Evolutionary conservation across 2,888 invertebrate species (phyloP).

Genomic region (Drosophila anomalata): DNA sequence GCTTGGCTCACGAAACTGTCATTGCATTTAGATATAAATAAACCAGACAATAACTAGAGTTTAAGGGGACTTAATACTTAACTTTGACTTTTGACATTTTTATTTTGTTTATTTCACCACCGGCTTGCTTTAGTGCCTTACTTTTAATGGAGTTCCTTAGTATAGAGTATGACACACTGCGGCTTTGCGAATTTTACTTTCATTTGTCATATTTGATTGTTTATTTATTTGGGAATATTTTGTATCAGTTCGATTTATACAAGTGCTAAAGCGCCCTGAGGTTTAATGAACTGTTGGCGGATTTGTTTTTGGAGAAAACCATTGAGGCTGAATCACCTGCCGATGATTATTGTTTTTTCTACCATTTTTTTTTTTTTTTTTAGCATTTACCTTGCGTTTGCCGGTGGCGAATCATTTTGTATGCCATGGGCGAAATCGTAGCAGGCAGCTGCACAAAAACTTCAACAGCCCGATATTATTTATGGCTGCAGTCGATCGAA

Average conservation of each 20-base stretch:
- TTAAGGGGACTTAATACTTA: not conserved
- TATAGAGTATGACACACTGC: slow-evolving; percentile 26
- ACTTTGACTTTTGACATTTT: not conserved
- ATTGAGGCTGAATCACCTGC: slow-evolving; percentile 60
- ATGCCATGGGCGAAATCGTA: slow-evolving; percentile 69
- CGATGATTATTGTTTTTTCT: slow-evolving; percentile 35
- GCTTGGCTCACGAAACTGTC: not conserved
- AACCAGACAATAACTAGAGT: not conserved
- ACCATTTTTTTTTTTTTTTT: slow-evolving; percentile 31
- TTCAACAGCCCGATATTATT: slow-evolving; percentile 57
- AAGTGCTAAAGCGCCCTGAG: slow-evolving; percentile 37
- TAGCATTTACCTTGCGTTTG: slow-evolving; percentile 54
- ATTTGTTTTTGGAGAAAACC: slow-evolving; percentile 71
- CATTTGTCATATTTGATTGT: slow-evolving; percentile 54
- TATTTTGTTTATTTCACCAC: not conserved
- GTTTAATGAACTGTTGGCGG: slow-evolving; percentile 70
- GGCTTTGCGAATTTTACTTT: slow-evolving; percentile 48
- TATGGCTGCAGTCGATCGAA: slow-evolving; percentile 49
- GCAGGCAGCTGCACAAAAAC: slow-evolving; percentile 51
- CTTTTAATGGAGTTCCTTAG: not conserved
- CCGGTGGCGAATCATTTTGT: slow-evolving; percentile 55
- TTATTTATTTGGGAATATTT: slow-evolving; percentile 58
- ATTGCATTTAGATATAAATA: not conserved
- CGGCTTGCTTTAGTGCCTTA: not conserved
- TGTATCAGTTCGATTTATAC: slow-evolving; percentile 62